Evolutionary conservation across 92 coral and sea anemone genomes (phyloP).

Genomic region (Anthopleura xanthogrammica): DNA sequence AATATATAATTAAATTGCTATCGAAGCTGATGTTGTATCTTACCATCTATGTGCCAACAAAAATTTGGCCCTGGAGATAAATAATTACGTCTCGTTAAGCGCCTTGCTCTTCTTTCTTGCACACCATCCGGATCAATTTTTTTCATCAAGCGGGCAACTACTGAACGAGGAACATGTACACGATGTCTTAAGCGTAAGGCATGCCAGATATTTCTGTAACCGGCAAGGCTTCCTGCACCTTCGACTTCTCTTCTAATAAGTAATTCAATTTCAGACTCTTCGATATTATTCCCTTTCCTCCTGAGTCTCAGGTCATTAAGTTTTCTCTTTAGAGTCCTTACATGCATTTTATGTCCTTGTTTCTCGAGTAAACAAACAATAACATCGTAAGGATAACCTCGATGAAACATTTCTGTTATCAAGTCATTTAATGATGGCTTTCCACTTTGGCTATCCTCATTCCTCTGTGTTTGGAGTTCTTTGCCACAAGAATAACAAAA

Average conservation of each 20-base stretch:
- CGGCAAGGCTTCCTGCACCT: constrained; percentile 51
- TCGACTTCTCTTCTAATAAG: constrained; percentile 50
- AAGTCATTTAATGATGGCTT: constrained; percentile 19
- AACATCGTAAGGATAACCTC: constrained; percentile 45
- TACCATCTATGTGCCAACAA: constrained; percentile 50
- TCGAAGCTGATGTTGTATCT: too few species aligned
- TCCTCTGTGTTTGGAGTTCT: too few species aligned
- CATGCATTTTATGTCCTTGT: constrained; percentile 24
- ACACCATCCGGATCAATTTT: constrained; percentile 54
- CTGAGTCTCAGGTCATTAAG: constrained; percentile 34
- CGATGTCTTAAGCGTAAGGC: constrained; percentile 41
- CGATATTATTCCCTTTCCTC: constrained; percentile 21
- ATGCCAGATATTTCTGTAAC: constrained; percentile 58
- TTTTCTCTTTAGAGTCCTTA: constrained; percentile 43
- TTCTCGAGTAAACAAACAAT: constrained; percentile 35
- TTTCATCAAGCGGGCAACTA: constrained; percentile 44
- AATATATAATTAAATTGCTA: too few species aligned
- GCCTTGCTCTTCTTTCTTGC: constrained; percentile 37
- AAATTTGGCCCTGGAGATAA: constrained; percentile 27
- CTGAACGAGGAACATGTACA: constrained; percentile 34
- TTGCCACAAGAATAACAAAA: too few species aligned
- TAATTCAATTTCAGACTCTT: too few species aligned
- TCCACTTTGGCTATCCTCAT: constrained; percentile 1
- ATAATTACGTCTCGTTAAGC: constrained; percentile 31
- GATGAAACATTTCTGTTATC: constrained; percentile 35